Base-by-base conservation (phyloP, 2,113 vertebrate species). In the Typhlomys cinereus region DNA sequence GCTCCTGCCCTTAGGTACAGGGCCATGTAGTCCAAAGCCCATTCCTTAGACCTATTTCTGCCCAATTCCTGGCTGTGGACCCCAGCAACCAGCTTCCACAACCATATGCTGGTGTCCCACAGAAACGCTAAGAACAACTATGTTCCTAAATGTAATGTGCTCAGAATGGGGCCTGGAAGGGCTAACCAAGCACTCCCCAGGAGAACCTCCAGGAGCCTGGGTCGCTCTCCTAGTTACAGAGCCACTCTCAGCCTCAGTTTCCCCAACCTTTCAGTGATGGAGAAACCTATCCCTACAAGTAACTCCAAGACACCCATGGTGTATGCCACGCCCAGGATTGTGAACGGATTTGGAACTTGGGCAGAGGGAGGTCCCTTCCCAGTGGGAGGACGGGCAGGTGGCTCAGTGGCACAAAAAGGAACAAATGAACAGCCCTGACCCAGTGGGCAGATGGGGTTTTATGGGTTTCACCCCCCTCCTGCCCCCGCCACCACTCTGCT, bases 401-500 rank as follows among this genome's bases (percentile, higher is more conserved):
- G 64, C 39, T 3, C 85, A 2, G 0, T 21, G 10, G 14, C 89
- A 31, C n/a, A 87, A 20, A 6, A 81, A 54, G n/a, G 14, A 31
- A 6, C 39, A 73, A 44, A 84, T 92, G 89, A 78, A 41, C 75
- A 66, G 94, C 54, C 17, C 52, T 1, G 2, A 70, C 29, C 20
- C 61, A 39, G 67, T 27, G 84, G 70, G 44, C 90, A 48, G 50
- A 52, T 73, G 52, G 39, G 59, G 12, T 94, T 96, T 96, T 94
- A 96, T 91, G n/a, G 73, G 59, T 74, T n/a, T n/a, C n/a, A n/a
- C n/a, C n/a, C n/a, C n/a, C n/a, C n/a, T n/a, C 41, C 69, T 1
- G 81, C 62, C 84, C 76, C 85, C 87, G 81, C 73, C 61, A 75
- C 73, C 61, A 75, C 85, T 88, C 84, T 91, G 41, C 57, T 75